Base-by-base conservation (phyloP, 2,113 vertebrate genomes). In the Gambusia holbrooki region DNA sequence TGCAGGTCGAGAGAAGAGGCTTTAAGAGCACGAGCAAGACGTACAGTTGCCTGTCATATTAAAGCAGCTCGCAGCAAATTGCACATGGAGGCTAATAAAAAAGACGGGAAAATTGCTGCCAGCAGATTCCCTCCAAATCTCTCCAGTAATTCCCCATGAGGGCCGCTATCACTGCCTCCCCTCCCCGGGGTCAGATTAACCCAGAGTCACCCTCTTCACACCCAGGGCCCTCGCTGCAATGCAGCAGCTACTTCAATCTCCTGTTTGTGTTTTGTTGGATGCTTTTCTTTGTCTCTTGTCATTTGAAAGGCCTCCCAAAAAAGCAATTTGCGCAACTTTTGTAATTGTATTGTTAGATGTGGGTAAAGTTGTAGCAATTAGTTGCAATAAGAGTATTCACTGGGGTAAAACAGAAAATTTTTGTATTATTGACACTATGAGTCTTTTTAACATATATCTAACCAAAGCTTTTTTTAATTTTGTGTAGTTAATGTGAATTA, bases 131-230 rank as follows among this genome's bases (percentile, higher is more conserved):
- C 81, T 89, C 75, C 73, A 89, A 90, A 92, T 92, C 84, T 88
- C 70, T 60, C 66, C 79, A 76, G 84, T 91, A 90, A 91, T 92
- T 92, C 89, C 90, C 87, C 85, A 85, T 82, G 88, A 92, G 92
- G 90, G 69, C 29, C 70, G 69, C 84, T 81, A 82, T 82, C 87
- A 89, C 84, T 65, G 89, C 87, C 84, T 91, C 83, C 62, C 84
- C 84, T 73, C 82, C 81, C 90, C 87, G 72, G 80, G n/a, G 63
- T 84, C 66, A 90, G 77, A 89, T 88, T 88, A 91, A 81, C 86
- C 79, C 72, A 67, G 40, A 30, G 22, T 62, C 14, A 19, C 73
- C 66, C 54, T 3, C 51, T 32, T 70, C 42, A 45, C 71, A 33
- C 37, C 78, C 32, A 15, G 3, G 58, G 67, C 64, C 51, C 33